These are phyloP conservation scores for Desmophyllum pertusum DNA, from an alignment of 92 coral and sea anemone genomes.

Conservation along the genomic window DNA sequence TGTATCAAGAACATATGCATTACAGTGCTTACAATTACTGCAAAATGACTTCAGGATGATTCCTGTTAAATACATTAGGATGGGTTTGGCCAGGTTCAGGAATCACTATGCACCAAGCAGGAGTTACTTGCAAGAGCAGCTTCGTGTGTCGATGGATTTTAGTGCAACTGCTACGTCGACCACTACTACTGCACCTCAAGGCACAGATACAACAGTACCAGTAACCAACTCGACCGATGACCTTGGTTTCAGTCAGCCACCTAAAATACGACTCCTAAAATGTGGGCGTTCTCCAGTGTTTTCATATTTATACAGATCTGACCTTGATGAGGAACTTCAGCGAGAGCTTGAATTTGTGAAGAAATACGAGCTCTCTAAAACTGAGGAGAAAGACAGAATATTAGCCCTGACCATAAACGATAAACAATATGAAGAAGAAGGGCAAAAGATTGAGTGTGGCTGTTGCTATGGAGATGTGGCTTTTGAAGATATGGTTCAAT, in stretches of 20 bases:
- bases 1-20: slow-evolving; percentile 32
- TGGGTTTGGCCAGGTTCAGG: slow-evolving; percentile 48
- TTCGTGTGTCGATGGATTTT: slow-evolving; percentile 24
- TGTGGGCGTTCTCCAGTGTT: slow-evolving; percentile 32
- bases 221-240: not conserved
- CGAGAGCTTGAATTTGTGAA: slow-evolving; percentile 78
- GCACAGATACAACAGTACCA: not conserved
- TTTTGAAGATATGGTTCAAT: slow-evolving; percentile 98
- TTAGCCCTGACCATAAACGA: slow-evolving; percentile 79
- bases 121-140: slow-evolving; percentile 79
- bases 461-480: slow-evolving; percentile 96
- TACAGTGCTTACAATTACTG: slow-evolving; percentile 66
- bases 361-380: slow-evolving; percentile 50
- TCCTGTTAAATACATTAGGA: slow-evolving; percentile 61
- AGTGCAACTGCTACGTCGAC: slow-evolving; percentile 22
- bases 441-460: slow-evolving; percentile 96
- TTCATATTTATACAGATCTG: not conserved
- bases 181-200: not conserved
- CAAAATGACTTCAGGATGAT: slow-evolving; percentile 79
- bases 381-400: slow-evolving; percentile 71
- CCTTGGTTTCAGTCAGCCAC: not conserved
- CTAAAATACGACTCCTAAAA: slow-evolving; percentile 43
- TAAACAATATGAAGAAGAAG: slow-evolving; percentile 88
- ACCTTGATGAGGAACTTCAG: slow-evolving; percentile 63
- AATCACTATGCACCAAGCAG: slow-evolving; percentile 88